Evolutionary conservation across 2,797 vertebrate species (phyloP).

Genomic region (Lepidocolaptes lacrymiger): DNA sequence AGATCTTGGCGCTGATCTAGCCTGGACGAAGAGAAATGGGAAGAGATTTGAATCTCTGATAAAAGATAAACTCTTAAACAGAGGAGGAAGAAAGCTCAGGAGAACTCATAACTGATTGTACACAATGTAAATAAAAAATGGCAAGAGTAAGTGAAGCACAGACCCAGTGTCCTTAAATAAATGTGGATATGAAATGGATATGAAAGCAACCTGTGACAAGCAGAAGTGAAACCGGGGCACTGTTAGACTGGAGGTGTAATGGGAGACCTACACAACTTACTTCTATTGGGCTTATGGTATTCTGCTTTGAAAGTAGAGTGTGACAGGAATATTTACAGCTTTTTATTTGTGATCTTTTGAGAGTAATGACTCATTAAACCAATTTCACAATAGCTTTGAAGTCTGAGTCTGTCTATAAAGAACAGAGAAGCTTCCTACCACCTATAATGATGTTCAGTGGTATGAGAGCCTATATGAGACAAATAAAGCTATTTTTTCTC

Average conservation of each 20-base stretch:
- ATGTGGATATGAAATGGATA: background rate
- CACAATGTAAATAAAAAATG: background rate
- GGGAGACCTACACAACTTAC: background rate
- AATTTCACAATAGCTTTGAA: background rate
- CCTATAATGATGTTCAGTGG: background rate
- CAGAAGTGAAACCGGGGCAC: background rate
- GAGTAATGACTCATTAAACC: background rate
- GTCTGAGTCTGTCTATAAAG: background rate
- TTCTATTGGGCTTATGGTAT: accelerated
- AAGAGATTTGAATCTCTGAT: background rate
- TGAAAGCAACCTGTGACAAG: background rate
- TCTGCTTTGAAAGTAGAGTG: background rate
- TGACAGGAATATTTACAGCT: background rate
- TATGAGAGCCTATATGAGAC: background rate
- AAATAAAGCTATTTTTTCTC: background rate
- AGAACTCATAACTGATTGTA: accelerated
- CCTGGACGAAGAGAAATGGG: background rate
- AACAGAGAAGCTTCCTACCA: background rate
- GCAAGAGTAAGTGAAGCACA: background rate
- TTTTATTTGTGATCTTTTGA: background rate
- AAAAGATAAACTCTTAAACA: background rate
- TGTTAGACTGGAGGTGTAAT: background rate
- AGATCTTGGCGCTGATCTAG: background rate
- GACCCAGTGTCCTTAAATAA: background rate
- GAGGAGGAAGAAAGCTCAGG: background rate